phyloP scores from a whole-genome alignment of 2,797 vertebrate genomes.

The Falco concolor region DNA sequence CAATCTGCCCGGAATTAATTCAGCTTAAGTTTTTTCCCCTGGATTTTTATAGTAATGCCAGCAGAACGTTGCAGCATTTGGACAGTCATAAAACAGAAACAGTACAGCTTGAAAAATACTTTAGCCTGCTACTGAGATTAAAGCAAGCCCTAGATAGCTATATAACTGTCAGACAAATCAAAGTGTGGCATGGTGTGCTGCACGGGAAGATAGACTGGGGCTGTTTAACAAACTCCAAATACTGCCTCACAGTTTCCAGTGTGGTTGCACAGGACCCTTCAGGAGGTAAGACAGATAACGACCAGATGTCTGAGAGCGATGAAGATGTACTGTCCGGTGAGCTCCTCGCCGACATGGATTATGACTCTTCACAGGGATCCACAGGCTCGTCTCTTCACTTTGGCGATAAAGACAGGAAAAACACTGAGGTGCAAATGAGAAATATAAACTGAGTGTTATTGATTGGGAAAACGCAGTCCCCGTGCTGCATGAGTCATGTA shows the following conservation, averaged over 20 bases:
- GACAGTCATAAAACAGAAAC: background rate
- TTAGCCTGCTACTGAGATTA: slow-evolving; percentile 36
- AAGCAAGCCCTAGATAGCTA: slow-evolving; percentile 19
- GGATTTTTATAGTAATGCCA: background rate
- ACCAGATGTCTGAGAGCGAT: background rate
- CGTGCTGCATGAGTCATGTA: background rate
- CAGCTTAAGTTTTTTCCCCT: background rate
- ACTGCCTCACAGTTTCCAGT: background rate
- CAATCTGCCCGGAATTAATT: background rate
- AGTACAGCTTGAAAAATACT: slow-evolving; percentile 29
- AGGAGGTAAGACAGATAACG: background rate
- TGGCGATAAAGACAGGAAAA: background rate
- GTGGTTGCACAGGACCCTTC: background rate
- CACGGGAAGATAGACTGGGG: background rate
- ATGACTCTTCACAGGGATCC: background rate
- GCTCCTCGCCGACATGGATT: background rate
- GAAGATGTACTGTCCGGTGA: background rate
- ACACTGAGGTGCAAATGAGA: background rate
- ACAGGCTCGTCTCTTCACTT: background rate
- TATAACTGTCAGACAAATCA: background rate
- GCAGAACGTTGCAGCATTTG: background rate
- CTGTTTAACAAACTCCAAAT: background rate
- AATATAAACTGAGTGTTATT: background rate
- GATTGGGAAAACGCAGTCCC: slow-evolving; percentile 9
- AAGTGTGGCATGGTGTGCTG: background rate